A percentile compares a stretch with the other conserved stretches of the same genome.
Evolutionary conservation across 2,888 invertebrate species (phyloP).

Genomic region (Dinocampus coccinellae): DNA sequence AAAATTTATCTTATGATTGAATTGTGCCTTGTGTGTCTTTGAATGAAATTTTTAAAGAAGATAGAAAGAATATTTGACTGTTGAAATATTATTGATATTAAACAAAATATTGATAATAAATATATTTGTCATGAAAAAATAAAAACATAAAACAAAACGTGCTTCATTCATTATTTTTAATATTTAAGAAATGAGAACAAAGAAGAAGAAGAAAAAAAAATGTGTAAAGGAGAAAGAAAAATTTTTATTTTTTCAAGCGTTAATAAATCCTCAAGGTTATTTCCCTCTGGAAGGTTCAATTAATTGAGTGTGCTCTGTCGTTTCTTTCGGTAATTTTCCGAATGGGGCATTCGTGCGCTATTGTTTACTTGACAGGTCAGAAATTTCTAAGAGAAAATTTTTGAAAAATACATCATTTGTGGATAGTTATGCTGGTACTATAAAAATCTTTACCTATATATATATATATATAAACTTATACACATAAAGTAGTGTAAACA

Average conservation of each 20-base stretch:
- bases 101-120: no score
- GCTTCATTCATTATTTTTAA: background rate
- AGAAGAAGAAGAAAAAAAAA: no score
- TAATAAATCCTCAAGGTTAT: background rate
- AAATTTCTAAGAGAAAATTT: background rate
- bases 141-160: no score
- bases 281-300: background rate
- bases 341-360: background rate
- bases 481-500: background rate
- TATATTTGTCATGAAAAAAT: no score
- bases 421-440: constrained; percentile 10
- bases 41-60: no score
- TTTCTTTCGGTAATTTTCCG: background rate
- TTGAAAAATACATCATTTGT: background rate
- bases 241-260: background rate
- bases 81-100: no score
- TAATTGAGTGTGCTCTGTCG: background rate
- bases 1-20: no score
- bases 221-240: no score
- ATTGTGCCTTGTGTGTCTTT: no score
- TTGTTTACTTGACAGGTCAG: constrained; percentile 11
- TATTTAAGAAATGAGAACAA: background rate
- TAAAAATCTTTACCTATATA: background rate
- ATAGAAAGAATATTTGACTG: no score
- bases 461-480: background rate